Evolutionary conservation across 53 echinoderm and acorn worm species (phyloP).

Genomic region (Hippasteria phrygiana): DNA sequence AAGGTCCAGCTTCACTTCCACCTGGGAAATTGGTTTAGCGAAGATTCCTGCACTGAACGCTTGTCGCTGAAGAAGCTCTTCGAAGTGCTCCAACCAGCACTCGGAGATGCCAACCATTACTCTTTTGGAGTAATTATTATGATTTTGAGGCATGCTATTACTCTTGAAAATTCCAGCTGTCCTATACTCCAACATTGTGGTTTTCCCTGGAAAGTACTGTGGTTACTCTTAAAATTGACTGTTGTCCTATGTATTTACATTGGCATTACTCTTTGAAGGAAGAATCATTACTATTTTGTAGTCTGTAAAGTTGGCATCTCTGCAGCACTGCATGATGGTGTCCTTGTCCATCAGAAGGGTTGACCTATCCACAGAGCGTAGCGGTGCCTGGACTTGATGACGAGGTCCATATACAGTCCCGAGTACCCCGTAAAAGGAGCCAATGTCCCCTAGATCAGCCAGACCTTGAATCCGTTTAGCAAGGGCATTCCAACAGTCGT

Average conservation of each 20-base stretch:
- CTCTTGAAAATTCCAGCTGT: too few species aligned
- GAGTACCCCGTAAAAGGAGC: neutral
- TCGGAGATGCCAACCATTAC: too few species aligned
- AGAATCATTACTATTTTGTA: too few species aligned
- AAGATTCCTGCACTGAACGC: neutral
- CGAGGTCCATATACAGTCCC: neutral
- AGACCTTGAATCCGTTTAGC: neutral
- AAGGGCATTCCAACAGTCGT: neutral
- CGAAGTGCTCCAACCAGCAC: constrained; percentile 2
- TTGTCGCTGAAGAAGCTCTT: constrained; percentile 7
- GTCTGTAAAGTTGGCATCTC: too few species aligned
- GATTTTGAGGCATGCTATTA: too few species aligned
- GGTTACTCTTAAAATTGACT: too few species aligned
- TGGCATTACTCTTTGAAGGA: too few species aligned
- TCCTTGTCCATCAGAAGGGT: neutral
- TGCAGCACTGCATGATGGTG: neutral
- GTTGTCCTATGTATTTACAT: too few species aligned
- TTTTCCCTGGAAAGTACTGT: too few species aligned
- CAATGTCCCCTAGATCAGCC: neutral
- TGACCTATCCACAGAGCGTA: neutral
- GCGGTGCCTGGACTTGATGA: neutral
- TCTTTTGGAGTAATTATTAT: too few species aligned
- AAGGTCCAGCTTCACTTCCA: constrained; percentile 36
- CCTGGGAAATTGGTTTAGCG: constrained; percentile 33
- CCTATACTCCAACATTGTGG: too few species aligned